A percentile compares a stretch with the other conserved stretches of the same genome.
Evolutionary conservation across 2,888 invertebrate species (phyloP).

Genomic region (Stegana nigrithorax): DNA sequence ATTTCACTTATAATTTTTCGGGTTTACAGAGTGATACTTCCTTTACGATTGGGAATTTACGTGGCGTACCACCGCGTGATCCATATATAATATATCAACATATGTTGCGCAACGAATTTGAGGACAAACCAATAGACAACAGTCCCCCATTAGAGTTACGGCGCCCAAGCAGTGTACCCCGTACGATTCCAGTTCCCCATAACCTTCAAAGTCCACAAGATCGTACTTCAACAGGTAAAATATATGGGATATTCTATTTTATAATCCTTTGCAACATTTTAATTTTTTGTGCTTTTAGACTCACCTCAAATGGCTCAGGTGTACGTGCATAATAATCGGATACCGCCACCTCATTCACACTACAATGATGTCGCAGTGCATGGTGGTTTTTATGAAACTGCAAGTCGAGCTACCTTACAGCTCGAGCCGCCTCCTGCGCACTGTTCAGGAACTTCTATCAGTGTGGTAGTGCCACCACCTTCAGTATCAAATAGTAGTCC

Average conservation of each 20-base stretch:
- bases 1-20: slow-evolving; percentile 3
- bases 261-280: neutral
- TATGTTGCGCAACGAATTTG: slow-evolving; percentile 68
- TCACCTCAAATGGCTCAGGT: slow-evolving; percentile 79
- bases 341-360: slow-evolving; percentile 67
- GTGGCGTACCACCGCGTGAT: slow-evolving; percentile 50
- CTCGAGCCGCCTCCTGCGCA: slow-evolving; percentile 74
- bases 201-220: slow-evolving; percentile 79
- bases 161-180: slow-evolving; percentile 71
- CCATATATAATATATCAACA: slow-evolving; percentile 66
- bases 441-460: slow-evolving; percentile 65
- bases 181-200: slow-evolving; percentile 76
- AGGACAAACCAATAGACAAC: slow-evolving; percentile 72
- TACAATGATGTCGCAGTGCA: slow-evolving; percentile 68
- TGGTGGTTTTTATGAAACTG: slow-evolving; percentile 69
- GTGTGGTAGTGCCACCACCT: slow-evolving; percentile 66
- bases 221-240: slow-evolving; percentile 72
- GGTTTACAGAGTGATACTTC: slow-evolving; percentile 70
- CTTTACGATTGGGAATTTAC: slow-evolving; percentile 63
- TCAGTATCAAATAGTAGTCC: slow-evolving; percentile 46
- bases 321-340: slow-evolving; percentile 72
- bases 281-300: slow-evolving; percentile 60
- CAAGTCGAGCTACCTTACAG: slow-evolving; percentile 64
- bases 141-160: slow-evolving; percentile 82
- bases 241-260: neutral